Evolutionary conservation across 2,113 vertebrate genomes (phyloP).

Genomic region (Pituophis catenifer): DNA sequence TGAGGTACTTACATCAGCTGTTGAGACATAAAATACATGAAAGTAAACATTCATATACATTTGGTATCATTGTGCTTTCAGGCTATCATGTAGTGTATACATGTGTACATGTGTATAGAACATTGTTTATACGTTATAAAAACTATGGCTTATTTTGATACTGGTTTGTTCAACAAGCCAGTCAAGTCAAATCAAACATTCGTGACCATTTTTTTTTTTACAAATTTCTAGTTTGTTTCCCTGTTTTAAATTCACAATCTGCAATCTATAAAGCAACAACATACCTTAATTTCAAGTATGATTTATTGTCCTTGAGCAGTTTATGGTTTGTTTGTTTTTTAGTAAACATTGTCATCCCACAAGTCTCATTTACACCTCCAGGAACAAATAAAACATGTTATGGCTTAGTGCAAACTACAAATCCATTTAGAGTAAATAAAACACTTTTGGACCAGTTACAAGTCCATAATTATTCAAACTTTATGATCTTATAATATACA

Average conservation of each 20-base stretch:
- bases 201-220: not conserved
- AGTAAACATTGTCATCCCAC: not conserved
- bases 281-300: not conserved
- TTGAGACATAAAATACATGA: not conserved
- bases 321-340: not conserved
- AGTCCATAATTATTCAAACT: not conserved
- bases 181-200: not conserved
- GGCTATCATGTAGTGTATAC: not conserved
- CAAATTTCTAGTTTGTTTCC: not conserved
- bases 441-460: not conserved
- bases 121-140: not conserved
- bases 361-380: not conserved
- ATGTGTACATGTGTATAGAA: not conserved
- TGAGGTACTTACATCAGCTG: not conserved
- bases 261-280: not conserved
- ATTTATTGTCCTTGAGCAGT: not conserved
- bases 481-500: not conserved
- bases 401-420: not conserved
- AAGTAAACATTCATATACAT: not conserved
- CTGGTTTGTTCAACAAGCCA: not conserved
- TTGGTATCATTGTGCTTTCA: not conserved
- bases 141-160: not conserved
- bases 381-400: not conserved
- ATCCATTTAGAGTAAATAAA: not conserved
- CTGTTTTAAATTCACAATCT: not conserved